A percentile compares a stretch with the other conserved stretches of the same genome.
phyloP scores from a whole-genome alignment of 2,888 invertebrate species.

The Galerucella nymphaeae region DNA sequence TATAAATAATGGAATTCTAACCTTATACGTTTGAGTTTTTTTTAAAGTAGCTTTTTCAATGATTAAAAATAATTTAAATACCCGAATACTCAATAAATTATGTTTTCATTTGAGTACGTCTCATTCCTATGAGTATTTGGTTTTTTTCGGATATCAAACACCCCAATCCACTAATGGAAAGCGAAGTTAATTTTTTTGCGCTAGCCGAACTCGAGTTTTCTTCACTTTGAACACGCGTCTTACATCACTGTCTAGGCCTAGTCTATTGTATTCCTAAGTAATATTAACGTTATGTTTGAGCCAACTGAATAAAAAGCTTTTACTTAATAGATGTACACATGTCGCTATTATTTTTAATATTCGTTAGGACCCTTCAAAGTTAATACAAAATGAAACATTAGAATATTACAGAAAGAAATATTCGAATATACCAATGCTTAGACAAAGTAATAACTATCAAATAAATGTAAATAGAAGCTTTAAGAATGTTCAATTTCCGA shows the following conservation, averaged over 20 bases:
- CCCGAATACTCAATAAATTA: not conserved
- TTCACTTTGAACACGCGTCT: not conserved
- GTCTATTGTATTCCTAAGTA: slow-evolving; percentile 5
- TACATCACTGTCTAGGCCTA: not conserved
- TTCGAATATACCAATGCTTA: not conserved
- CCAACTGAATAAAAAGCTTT: slow-evolving; percentile 9
- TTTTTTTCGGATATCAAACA: not conserved
- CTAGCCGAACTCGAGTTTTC: not conserved
- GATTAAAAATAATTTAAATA: too few species aligned
- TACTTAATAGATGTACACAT: not conserved
- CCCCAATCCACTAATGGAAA: slow-evolving; percentile 14
- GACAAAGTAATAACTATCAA: too few species aligned
- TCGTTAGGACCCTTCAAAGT: not conserved
- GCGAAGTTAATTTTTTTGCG: not conserved
- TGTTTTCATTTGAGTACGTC: not conserved
- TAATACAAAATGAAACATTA: not conserved
- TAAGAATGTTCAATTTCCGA: too few species aligned
- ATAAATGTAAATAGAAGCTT: too few species aligned
- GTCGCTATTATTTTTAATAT: not conserved
- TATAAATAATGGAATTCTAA: too few species aligned
- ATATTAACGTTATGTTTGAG: slow-evolving; percentile 7
- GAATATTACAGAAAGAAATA: slow-evolving; percentile 2
- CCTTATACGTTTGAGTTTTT: too few species aligned
- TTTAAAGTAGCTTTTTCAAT: too few species aligned
- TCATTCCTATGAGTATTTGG: not conserved